A percentile compares a stretch with the other conserved stretches of the same genome.
Evolutionary conservation across 2,113 vertebrate species (phyloP).

Genomic region (Gobius niger): DNA sequence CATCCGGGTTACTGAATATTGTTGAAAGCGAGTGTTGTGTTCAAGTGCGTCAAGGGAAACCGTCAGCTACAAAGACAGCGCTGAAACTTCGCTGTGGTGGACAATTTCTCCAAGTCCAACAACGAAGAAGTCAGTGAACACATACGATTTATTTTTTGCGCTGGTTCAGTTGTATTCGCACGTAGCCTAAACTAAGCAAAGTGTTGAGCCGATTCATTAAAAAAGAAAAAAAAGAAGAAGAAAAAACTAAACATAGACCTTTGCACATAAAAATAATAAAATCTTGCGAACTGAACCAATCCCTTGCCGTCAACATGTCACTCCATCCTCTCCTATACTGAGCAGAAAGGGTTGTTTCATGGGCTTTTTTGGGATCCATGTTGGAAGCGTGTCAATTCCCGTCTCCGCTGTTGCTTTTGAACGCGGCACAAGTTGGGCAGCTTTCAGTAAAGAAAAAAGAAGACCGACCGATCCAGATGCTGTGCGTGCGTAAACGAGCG

Average conservation of each 20-base stretch:
- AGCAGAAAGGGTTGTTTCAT: not conserved
- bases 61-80: slow-evolving; percentile 7
- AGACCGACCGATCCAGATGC: slow-evolving; percentile 69
- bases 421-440: slow-evolving; percentile 63
- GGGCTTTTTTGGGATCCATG: not conserved
- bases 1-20: slow-evolving; percentile 77
- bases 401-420: not conserved
- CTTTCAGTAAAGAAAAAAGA: slow-evolving; percentile 56
- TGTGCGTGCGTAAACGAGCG: slow-evolving; percentile 31
- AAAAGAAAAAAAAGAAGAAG: no score
- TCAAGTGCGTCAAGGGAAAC: slow-evolving; percentile 30
- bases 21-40: slow-evolving; percentile 53
- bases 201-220: no score
- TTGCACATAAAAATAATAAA: no score
- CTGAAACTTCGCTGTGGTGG: not conserved
- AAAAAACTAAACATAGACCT: no score
- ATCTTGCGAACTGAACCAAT: no score
- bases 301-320: no score
- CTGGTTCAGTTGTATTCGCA: no score
- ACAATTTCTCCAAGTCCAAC: no score
- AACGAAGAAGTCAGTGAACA: no score
- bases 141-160: no score
- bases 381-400: not conserved
- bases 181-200: no score
- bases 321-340: no score